phyloP scores from a whole-genome alignment of 92 coral and sea anemone species.

The Scolanthus callimorphus region DNA sequence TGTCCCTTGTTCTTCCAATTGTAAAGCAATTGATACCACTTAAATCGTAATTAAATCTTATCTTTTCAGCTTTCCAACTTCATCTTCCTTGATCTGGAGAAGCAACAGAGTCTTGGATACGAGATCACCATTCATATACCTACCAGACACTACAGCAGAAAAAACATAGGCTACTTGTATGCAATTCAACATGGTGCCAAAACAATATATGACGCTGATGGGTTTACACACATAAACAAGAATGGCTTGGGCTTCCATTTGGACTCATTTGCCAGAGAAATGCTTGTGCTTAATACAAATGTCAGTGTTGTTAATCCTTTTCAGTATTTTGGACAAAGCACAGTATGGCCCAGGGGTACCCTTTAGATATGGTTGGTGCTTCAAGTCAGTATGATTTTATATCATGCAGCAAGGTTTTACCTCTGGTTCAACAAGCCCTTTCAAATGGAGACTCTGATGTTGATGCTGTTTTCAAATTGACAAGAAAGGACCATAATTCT shows the following conservation, averaged over 20 bases:
- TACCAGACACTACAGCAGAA: background rate
- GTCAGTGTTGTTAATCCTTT: background rate
- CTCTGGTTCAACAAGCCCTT: background rate
- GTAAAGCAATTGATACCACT: too few relatives aligned
- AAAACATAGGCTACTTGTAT: background rate
- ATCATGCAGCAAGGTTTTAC: background rate
- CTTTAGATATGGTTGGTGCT: background rate
- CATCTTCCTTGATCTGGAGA: background rate
- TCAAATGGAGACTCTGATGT: background rate
- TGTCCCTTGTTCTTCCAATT: too few relatives aligned
- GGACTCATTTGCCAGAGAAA: background rate
- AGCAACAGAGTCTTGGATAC: background rate
- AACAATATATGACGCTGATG: background rate
- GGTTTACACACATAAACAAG: background rate
- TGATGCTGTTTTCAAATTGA: background rate
- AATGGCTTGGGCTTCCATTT: background rate
- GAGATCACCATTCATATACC: background rate
- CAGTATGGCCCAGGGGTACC: background rate
- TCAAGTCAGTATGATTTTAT: background rate
- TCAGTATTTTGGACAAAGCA: background rate
- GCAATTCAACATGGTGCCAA: background rate
- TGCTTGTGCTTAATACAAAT: background rate
- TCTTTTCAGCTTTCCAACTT: background rate
- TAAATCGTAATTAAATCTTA: too few relatives aligned
- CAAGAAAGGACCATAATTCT: background rate